These are phyloP conservation scores for Choristoneura fumiferana DNA, from an alignment of 1,140 invertebrate genomes.

Conservation along the genomic window DNA sequence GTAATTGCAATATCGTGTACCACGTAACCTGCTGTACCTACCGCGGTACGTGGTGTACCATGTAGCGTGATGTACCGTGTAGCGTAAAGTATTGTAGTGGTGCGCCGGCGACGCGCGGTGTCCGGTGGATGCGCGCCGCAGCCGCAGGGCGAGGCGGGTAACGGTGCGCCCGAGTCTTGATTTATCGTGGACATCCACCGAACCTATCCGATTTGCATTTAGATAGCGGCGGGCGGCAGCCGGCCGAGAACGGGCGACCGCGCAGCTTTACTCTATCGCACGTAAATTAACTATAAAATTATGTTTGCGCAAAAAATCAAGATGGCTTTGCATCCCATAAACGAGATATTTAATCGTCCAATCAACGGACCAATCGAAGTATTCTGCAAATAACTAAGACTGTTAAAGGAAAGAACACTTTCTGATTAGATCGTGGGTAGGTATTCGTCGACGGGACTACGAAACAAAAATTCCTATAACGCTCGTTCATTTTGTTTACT, in stretches of 20 bases:
- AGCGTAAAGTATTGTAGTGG: too few relatives aligned
- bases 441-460: slow-evolving; percentile 48
- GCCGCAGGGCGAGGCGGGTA: slow-evolving; percentile 41
- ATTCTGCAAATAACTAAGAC: slow-evolving; percentile 20
- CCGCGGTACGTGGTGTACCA: too few relatives aligned
- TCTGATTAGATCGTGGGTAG: slow-evolving; percentile 41
- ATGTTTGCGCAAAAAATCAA: slow-evolving; percentile 45
- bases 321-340: slow-evolving; percentile 31
- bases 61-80: too few relatives aligned
- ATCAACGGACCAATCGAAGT: slow-evolving; percentile 27
- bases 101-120: slow-evolving; percentile 23
- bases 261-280: slow-evolving; percentile 56
- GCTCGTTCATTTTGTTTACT: slow-evolving; percentile 6
- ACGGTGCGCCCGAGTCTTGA: slow-evolving; percentile 56
- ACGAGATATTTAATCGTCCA: slow-evolving; percentile 44
- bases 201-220: slow-evolving; percentile 76
- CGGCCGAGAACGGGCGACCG: slow-evolving; percentile 25
- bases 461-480: slow-evolving; percentile 9
- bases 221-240: slow-evolving; percentile 54
- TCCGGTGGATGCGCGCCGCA: slow-evolving; percentile 5
- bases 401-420: slow-evolving; percentile 17
- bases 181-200: slow-evolving; percentile 70
- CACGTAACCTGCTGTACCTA: too few relatives aligned
- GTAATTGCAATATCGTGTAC: too few relatives aligned
- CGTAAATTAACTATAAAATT: slow-evolving; percentile 67